phyloP scores from a whole-genome alignment of 2,888 invertebrate genomes.

The Molorchus minor region DNA sequence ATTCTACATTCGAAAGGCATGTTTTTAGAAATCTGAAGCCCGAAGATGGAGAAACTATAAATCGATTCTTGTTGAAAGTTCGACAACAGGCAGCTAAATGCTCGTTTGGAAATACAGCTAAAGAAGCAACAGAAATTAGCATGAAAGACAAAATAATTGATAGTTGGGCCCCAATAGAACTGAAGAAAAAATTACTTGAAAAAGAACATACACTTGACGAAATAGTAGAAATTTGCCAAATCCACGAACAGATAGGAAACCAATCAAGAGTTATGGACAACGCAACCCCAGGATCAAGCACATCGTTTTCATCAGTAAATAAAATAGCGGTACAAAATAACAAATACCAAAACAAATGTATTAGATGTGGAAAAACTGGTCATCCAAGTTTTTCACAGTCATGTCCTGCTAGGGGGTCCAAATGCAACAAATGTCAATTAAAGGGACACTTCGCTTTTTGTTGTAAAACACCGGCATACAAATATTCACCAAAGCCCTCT shows the following conservation, averaged over 20 bases:
- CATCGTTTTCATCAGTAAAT: not conserved
- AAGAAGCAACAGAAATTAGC: conserved; percentile 41
- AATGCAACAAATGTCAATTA: conserved; percentile 10
- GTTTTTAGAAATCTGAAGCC: conserved; percentile 44
- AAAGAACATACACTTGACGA: too few relatives aligned
- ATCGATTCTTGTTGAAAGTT: conserved; percentile 47
- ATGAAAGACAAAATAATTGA: conserved; percentile 46
- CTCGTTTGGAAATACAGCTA: conserved; percentile 44
- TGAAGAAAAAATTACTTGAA: too few relatives aligned
- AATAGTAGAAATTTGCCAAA: too few relatives aligned
- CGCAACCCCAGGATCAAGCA: not conserved
- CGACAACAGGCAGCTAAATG: conserved; percentile 51
- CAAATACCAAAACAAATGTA: too few relatives aligned
- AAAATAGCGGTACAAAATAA: not conserved
- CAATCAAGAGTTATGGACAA: conserved; percentile 8
- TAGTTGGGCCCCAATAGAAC: too few relatives aligned
- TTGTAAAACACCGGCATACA: not conserved
- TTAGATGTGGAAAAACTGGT: conserved; percentile 11
- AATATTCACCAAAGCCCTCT: not conserved
- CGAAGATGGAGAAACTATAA: conserved; percentile 47
- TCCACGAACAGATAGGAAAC: too few relatives aligned
- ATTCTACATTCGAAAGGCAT: conserved; percentile 52
- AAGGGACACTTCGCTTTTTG: conserved; percentile 5
- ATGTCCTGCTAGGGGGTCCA: conserved; percentile 6
- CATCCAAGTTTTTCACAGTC: conserved; percentile 1